Base-by-base conservation (phyloP, 2,113 vertebrate species). In the Corvus moneduloides region DNA sequence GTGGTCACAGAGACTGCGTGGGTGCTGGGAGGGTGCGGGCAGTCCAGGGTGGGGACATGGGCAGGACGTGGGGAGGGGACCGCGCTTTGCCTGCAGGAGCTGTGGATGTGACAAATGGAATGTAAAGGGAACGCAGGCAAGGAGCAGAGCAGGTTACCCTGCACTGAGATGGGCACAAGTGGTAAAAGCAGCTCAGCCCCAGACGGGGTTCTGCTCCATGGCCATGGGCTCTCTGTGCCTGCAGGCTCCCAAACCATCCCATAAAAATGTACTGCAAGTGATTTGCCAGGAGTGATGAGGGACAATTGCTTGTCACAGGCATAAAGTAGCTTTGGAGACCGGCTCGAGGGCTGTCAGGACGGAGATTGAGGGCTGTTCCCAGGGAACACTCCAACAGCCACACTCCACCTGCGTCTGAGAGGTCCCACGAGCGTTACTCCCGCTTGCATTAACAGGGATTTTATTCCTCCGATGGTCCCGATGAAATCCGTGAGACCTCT, bases 401-500 rank as follows among this genome's bases (percentile, higher is more conserved):
- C 1, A 0, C 30, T 51, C 77, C 69, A 64, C 58, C 84, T 54
- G 69, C 8, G 5, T 19, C 0, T 0, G 52, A 59, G 39, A 35
- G 3, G 23, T 77, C 43, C 61, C 76, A 8, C 0, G 4, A 33
- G 37, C 17, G 0, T 54, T 35, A 6, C 16, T 5, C 7, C 19
- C 6, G 62, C 71, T 69, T 3, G 1, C 28, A 30, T 19, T 44
- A 35, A 35, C 11, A 0, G 1, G n/a, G 49, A 35, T 51, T 77
- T 92, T 37, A 39, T 63, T 52, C 44, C 56, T 81, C 30, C 27
- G 33, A 24, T 1, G 35, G 17, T 84, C 52, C 28, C 66, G 24
- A 11, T 44, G 89, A 85, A 92, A 90, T 71, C 92, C 24, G 27
- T 81, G 93, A 89, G 93, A 92, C 80, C 94, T 92, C 94, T 92